Evolutionary conservation across 2,113 vertebrate genomes (phyloP), one percentile per base, ranked within the genome.

Genomic region (Rhinolophus sinicus): DNA sequence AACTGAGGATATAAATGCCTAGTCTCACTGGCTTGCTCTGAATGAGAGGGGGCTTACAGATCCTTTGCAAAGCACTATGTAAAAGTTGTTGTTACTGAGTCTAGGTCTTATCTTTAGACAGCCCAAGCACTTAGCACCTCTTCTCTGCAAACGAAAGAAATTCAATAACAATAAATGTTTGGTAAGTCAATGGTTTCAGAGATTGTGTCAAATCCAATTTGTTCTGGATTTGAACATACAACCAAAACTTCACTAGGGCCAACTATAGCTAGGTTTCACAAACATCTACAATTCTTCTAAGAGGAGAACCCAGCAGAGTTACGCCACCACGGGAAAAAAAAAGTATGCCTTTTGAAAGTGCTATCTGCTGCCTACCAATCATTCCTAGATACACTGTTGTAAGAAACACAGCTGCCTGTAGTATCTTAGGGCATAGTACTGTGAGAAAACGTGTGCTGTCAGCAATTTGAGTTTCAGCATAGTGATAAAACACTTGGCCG

Each of bases 401-500:
- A 87, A 93, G 81, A 98, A 90, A 40, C 22, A 91, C 0, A 44
- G 12, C 60, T 86, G 16, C 67, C 54, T 97, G 65, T 60, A 75
- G 47, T 56, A 78, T 89, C 13, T 60, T 15, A 38, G 24, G 58
- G 24, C 30, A 2, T 44, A 85, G 82, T 92, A 96, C 88, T 1
- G 91, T 86, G 84, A 97, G 60, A 85, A 96, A 91, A 28, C 26
- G 94, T 98, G 98, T 96, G 90, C 96, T 98, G 98, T 98, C 98
- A 99, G 99, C 88, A 98, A 97, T 96, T 60, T 0, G 96, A 98
- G 97, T 96, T 93, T 98, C 98, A 98, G 97, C 98, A 99, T 6
- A 24, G 98, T 98, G 97, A 22, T 70, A 91, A 86, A 28, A 28
- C 97, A 98, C 98, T 99, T 97, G 98, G 98, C 97, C 97, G 98